Conservation (phyloP, 2,888 invertebrate species). For the Xiphydria camelus region DNA sequence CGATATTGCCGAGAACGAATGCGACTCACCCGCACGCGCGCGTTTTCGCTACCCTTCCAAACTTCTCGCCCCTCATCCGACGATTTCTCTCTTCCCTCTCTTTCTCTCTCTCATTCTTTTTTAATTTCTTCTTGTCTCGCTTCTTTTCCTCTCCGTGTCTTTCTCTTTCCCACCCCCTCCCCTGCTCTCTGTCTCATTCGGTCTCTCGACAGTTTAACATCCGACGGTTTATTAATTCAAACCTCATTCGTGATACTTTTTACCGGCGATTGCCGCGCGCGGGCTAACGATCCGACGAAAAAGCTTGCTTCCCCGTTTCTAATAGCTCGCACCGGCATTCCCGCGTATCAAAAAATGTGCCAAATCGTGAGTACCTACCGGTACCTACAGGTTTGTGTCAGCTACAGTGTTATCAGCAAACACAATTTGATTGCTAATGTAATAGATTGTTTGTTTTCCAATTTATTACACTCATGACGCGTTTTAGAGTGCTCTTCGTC, state of each 20-base stretch:
- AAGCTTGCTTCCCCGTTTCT: slow-evolving; percentile 28
- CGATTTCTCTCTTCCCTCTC: too few relatives aligned
- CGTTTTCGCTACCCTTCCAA: too few relatives aligned
- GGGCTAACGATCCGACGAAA: slow-evolving; percentile 35
- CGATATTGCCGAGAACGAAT: slow-evolving; percentile 30
- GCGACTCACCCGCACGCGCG: too few relatives aligned
- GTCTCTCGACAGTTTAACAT: slow-evolving; percentile 5
- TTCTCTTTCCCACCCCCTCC: slow-evolving; percentile 8
- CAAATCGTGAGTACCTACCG: slow-evolving; percentile 27
- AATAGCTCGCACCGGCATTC: slow-evolving; percentile 41
- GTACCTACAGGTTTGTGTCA: too few relatives aligned
- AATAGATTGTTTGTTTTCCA: too few relatives aligned
- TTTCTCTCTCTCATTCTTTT: slow-evolving; percentile 4
- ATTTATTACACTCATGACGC: too few relatives aligned
- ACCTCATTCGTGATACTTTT: slow-evolving; percentile 33
- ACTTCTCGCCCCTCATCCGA: too few relatives aligned
- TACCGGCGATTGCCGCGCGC: slow-evolving; percentile 27
- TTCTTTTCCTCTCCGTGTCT: slow-evolving; percentile 14
- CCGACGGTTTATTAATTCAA: slow-evolving; percentile 31
- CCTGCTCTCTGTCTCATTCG: slow-evolving; percentile 6
- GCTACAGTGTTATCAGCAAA: too few relatives aligned
- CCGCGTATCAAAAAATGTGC: slow-evolving; percentile 34
- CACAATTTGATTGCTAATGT: too few relatives aligned
- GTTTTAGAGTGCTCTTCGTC: too few relatives aligned
- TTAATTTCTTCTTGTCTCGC: not conserved